Conservation (phyloP, 2,113 vertebrate genomes). For the Trachemys scripta region DNA sequence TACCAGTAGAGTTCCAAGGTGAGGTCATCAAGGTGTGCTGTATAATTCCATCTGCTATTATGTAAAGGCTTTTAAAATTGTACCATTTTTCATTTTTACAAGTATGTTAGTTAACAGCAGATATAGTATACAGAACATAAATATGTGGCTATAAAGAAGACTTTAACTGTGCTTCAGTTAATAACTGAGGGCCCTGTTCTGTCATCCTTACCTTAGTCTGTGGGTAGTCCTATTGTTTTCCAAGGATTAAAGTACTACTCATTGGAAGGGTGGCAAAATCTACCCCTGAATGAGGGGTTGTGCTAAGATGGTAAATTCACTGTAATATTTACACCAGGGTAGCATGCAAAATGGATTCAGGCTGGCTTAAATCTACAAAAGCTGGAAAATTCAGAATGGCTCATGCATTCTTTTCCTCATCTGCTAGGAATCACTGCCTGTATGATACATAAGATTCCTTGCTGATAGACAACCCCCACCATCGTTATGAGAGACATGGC, state of each 20-base stretch:
- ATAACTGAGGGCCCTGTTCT: not conserved
- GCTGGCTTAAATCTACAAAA: not conserved
- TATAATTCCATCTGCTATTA: not conserved
- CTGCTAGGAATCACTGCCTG: fast-evolving
- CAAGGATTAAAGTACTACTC: fast-evolving
- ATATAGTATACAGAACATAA: not conserved
- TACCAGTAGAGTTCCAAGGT: not conserved
- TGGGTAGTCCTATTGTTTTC: not conserved
- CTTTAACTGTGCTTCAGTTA: not conserved
- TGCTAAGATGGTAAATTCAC: not conserved
- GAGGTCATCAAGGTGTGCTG: not conserved
- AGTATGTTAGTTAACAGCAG: not conserved
- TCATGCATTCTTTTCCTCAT: not conserved
- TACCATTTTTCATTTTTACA: not conserved
- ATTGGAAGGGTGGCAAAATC: not conserved
- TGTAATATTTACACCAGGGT: fast-evolving
- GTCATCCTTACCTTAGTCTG: not conserved
- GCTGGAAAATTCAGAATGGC: not conserved
- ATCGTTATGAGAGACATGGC: not conserved
- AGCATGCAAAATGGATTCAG: fast-evolving
- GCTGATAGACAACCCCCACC: fast-evolving
- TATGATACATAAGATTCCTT: fast-evolving
- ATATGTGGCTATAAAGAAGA: not conserved
- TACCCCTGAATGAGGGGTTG: not conserved
- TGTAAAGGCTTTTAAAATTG: not conserved